Conservation (phyloP, 2,113 vertebrate species). For the Noctilio leporinus region DNA sequence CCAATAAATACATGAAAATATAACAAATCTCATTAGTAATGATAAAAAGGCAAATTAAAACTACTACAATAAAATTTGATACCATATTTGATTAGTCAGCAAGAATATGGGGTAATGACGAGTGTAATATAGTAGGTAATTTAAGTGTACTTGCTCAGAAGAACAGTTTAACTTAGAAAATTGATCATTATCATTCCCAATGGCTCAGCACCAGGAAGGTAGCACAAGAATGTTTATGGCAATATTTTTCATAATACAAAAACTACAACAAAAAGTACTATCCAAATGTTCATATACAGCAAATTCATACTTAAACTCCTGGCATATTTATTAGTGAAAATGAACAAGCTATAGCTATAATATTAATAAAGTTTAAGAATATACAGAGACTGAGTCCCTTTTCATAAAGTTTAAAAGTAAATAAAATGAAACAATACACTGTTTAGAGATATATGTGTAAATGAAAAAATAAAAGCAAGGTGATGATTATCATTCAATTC, state of each 20-base stretch:
- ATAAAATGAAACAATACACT: neutral
- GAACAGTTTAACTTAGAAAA: neutral
- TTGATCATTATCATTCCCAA: neutral
- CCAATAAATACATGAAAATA: neutral
- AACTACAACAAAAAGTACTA: neutral
- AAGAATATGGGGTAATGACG: neutral
- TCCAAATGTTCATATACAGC: neutral
- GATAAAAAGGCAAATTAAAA: constrained; percentile 20
- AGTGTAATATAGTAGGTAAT: neutral
- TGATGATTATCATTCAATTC: neutral
- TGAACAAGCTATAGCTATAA: neutral
- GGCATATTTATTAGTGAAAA: neutral
- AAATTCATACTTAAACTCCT: neutral
- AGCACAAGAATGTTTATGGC: neutral
- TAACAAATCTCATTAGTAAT: neutral
- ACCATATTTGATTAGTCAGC: neutral
- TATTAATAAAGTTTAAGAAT: neutral
- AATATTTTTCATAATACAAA: neutral
- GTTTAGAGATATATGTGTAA: neutral
- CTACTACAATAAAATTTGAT: neutral
- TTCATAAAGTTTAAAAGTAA: neutral
- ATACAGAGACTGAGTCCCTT: neutral
- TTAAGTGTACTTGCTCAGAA: neutral
- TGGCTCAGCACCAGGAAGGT: neutral
- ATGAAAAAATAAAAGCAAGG: neutral